A percentile compares a stretch with the other conserved stretches of the same genome.
Evolutionary conservation across 2,113 vertebrate species (phyloP).

Genomic region (Lota lota): DNA sequence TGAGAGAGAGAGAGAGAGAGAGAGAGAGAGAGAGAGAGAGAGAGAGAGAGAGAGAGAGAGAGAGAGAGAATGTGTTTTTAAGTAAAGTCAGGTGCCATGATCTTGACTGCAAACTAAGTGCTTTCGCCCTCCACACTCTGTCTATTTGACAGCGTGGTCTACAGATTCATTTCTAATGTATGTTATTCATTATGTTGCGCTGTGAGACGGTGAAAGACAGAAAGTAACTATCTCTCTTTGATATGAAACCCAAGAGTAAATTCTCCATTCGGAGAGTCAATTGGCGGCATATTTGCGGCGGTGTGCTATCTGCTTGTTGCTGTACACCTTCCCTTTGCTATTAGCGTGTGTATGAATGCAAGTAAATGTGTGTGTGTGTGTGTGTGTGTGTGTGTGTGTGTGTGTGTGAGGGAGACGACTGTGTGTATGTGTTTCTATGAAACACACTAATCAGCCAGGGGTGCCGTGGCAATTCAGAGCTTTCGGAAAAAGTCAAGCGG

Average conservation of each 20-base stretch:
- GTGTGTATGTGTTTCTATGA: constrained; percentile 21
- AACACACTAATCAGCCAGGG: constrained; percentile 51
- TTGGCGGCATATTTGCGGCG: constrained; percentile 14
- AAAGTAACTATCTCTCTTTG: constrained; percentile 27
- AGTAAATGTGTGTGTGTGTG: constrained; percentile 18
- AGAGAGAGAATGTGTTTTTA: no score
- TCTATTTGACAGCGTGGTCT: no score
- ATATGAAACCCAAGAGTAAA: constrained; percentile 45
- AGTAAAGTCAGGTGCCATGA: no score
- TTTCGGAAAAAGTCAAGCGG: constrained; percentile 63
- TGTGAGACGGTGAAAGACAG: constrained; percentile 28
- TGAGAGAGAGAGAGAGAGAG: no score
- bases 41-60: no score
- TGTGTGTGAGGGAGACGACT: constrained; percentile 5
- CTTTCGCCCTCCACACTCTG: no score
- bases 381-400: constrained; percentile 24
- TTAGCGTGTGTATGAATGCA: constrained; percentile 12
- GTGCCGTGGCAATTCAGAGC: constrained; percentile 48
- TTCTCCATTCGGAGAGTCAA: constrained; percentile 22
- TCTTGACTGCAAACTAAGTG: no score
- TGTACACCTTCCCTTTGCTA: constrained; percentile 47
- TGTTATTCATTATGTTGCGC: no score
- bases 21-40: no score
- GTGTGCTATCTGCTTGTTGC: constrained; percentile 33
- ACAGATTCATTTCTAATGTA: no score